Conservation (phyloP, 2,888 invertebrate genomes). For the Rotaria sp. region DNA sequence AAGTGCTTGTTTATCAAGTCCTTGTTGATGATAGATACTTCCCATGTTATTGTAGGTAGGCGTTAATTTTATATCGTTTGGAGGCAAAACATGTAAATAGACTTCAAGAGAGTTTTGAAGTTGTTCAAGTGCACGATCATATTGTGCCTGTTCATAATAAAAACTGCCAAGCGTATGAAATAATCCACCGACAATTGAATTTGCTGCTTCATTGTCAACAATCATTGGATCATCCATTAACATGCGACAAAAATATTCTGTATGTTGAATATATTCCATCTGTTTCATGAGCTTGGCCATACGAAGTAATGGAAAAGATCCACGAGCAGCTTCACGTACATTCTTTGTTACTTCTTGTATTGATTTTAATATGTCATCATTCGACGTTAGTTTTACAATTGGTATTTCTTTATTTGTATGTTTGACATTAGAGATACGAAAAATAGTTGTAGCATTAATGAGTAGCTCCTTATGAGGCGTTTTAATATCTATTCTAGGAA, state of each 20-base stretch:
- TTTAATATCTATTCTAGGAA: not conserved
- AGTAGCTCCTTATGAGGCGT: not conserved
- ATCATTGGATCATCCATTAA: not conserved
- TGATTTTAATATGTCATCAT: not conserved
- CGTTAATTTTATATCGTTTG: not conserved
- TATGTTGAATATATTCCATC: not conserved
- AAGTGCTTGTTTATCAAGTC: not conserved
- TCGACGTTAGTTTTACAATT: not conserved
- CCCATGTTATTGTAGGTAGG: not conserved
- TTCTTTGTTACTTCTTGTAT: not conserved
- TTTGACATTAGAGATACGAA: not conserved
- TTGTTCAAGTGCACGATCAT: not conserved
- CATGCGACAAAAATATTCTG: not conserved
- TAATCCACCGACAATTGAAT: not conserved
- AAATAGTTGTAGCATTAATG: not conserved
- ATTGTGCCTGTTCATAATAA: not conserved
- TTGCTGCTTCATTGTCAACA: not conserved
- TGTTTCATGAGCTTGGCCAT: not conserved
- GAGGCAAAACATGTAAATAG: not conserved
- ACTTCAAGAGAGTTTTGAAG: not conserved
- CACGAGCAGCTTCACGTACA: not conserved
- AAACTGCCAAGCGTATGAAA: not conserved
- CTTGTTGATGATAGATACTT: not conserved
- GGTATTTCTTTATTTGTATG: not conserved
- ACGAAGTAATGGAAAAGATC: not conserved